A percentile compares a stretch with the other conserved stretches of the same genome.
These are phyloP conservation scores for Geopemphigus sp. DNA, from an alignment of 1,140 invertebrate species.

Conservation along the genomic window DNA sequence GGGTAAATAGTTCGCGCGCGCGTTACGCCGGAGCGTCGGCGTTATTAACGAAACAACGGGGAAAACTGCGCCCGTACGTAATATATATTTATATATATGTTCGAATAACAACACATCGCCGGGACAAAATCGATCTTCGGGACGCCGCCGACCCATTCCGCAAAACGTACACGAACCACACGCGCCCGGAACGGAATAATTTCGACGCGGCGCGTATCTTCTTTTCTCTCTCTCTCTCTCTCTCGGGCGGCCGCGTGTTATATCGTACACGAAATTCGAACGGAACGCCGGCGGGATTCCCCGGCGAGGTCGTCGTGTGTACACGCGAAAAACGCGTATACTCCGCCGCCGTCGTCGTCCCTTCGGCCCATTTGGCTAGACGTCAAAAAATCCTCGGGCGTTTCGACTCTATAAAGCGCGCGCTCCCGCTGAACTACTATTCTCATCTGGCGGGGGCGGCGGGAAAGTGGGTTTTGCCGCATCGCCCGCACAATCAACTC, in stretches of 20 bases:
- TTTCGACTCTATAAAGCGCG: not conserved
- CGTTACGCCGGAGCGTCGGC: too few species aligned
- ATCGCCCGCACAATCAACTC: too few species aligned
- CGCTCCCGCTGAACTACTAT: not conserved
- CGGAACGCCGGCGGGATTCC: not conserved
- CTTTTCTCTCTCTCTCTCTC: too few species aligned
- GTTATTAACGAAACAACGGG: too few species aligned
- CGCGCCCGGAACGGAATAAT: conserved; percentile 16
- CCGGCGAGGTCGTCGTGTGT: not conserved
- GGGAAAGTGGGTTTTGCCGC: too few species aligned
- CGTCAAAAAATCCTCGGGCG: conserved; percentile 21
- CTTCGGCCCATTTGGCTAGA: conserved; percentile 28
- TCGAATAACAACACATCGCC: conserved; percentile 5
- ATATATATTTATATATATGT: not conserved
- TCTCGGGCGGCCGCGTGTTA: too few species aligned
- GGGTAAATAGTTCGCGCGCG: too few species aligned
- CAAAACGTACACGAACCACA: too few species aligned
- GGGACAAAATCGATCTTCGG: not conserved
- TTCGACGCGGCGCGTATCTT: not conserved
- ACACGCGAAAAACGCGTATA: not conserved
- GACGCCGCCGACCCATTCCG: conserved; percentile 1
- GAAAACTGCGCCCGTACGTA: too few species aligned
- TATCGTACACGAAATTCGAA: not conserved
- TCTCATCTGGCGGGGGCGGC: not conserved
- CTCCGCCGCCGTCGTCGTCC: too few species aligned